These are phyloP conservation scores for Bambusicola thoracicus DNA, from an alignment of 2,113 vertebrate genomes.

Conservation along the genomic window DNA sequence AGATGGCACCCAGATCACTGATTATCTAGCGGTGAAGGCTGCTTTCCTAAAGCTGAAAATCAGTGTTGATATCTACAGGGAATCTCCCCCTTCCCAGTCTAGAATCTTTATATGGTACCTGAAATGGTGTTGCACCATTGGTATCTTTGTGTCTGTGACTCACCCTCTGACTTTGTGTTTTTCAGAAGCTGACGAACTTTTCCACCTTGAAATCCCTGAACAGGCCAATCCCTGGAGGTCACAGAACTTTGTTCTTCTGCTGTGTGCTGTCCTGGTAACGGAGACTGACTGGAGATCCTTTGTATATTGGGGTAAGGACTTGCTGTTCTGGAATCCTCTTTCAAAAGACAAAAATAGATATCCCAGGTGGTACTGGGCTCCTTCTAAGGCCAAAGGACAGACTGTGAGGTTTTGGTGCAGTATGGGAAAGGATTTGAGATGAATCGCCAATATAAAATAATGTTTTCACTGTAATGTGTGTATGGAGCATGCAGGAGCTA, in stretches of 20 bases:
- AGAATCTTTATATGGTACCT: not conserved
- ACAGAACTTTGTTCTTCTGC: not conserved
- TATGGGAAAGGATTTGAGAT: not conserved
- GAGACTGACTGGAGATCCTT: not conserved
- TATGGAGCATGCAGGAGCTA: not conserved
- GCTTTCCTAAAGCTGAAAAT: not conserved
- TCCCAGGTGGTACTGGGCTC: not conserved
- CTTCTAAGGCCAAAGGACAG: not conserved
- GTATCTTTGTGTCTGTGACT: not conserved
- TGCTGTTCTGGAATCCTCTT: not conserved
- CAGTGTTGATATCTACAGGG: not conserved
- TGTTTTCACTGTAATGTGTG: not conserved
- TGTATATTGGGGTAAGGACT: not conserved
- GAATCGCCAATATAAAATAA: not conserved
- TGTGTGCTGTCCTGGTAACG: not conserved
- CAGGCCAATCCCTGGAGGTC: not conserved
- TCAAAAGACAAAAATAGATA: not conserved
- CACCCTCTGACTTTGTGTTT: accelerated
- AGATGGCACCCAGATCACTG: not conserved
- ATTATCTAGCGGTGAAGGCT: not conserved
- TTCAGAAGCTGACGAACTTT: not conserved
- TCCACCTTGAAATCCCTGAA: not conserved
- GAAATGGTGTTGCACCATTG: not conserved
- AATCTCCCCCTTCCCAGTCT: not conserved
- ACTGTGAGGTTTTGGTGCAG: not conserved